phyloP scores from a whole-genome alignment of 2,888 invertebrate genomes.

The Chloroclysta siterata region DNA sequence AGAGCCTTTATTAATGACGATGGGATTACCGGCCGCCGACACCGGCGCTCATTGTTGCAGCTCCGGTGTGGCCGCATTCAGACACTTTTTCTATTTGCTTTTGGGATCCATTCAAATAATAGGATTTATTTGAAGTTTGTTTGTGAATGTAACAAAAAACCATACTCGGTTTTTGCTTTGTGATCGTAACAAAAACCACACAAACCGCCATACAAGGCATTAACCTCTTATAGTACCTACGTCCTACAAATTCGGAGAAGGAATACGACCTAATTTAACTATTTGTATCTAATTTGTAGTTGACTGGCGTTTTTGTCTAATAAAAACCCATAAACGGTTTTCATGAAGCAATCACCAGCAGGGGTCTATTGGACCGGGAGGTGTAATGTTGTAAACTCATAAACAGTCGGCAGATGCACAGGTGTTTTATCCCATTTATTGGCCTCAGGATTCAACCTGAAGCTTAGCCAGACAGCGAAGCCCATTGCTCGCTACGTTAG shows the following conservation, averaged over 20 bases:
- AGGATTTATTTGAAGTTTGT: slow-evolving; percentile 54
- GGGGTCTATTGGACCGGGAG: slow-evolving; percentile 70
- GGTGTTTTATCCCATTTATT: slow-evolving; percentile 61
- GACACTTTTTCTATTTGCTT: slow-evolving; percentile 62
- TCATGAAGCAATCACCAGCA: slow-evolving; percentile 78
- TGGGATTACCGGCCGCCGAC: slow-evolving; percentile 70
- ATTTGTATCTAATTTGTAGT: slow-evolving; percentile 63
- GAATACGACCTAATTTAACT: slow-evolving; percentile 40
- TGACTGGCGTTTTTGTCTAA: slow-evolving; percentile 59
- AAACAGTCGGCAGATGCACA: slow-evolving; percentile 71
- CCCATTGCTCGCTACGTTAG: slow-evolving; percentile 36
- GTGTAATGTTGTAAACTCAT: slow-evolving; percentile 81
- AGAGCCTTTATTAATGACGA: slow-evolving; percentile 80
- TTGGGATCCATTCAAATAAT: slow-evolving; percentile 63
- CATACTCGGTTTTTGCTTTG: slow-evolving; percentile 15
- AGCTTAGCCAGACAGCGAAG: slow-evolving; percentile 1
- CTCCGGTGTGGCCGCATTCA: slow-evolving; percentile 60
- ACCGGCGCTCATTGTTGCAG: slow-evolving; percentile 60
- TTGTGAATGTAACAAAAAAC: slow-evolving; percentile 46
- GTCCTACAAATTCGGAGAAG: slow-evolving; percentile 25
- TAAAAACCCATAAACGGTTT: slow-evolving; percentile 67
- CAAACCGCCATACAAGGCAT: slow-evolving; percentile 14
- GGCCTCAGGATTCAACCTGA: slow-evolving; percentile 25
- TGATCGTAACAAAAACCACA: slow-evolving; percentile 22
- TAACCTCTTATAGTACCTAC: slow-evolving; percentile 28